Evolutionary conservation across 2,797 vertebrate genomes (phyloP).

Genomic region (Mycteria americana): DNA sequence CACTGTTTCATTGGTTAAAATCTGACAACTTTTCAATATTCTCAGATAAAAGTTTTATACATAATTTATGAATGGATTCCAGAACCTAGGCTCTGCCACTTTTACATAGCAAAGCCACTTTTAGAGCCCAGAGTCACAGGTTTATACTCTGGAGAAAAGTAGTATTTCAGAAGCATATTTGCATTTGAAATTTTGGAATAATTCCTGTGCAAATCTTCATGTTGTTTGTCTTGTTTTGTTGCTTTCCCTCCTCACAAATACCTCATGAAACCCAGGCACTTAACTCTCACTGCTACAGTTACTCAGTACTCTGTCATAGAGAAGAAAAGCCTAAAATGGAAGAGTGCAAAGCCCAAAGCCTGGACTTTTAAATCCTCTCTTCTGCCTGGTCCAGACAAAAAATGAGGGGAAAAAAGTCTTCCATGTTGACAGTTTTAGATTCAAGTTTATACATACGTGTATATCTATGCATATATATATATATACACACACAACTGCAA

Average conservation of each 20-base stretch:
- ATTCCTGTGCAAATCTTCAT: background rate
- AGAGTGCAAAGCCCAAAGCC: background rate
- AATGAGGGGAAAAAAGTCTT: background rate
- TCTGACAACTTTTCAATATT: background rate
- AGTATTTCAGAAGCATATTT: background rate
- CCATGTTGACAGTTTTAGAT: background rate
- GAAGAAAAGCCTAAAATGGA: background rate
- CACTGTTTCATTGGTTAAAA: background rate
- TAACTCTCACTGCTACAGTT: background rate
- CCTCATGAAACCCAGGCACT: background rate
- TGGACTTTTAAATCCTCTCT: background rate
- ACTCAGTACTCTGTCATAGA: background rate
- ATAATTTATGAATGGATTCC: background rate
- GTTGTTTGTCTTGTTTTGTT: background rate
- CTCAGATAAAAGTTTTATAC: background rate
- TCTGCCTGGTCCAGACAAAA: background rate
- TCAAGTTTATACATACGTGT: background rate
- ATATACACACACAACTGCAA: background rate
- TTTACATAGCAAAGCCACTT: background rate
- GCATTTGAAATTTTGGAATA: background rate
- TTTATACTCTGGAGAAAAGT: background rate
- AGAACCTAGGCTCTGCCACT: background rate
- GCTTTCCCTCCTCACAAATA: background rate
- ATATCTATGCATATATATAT: no score
- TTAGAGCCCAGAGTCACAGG: background rate